Percentiles rank a stretch among this genome's conserved stretches.
Evolutionary conservation across 1,140 invertebrate species (phyloP).

Genomic region (Ectropis grisescens): DNA sequence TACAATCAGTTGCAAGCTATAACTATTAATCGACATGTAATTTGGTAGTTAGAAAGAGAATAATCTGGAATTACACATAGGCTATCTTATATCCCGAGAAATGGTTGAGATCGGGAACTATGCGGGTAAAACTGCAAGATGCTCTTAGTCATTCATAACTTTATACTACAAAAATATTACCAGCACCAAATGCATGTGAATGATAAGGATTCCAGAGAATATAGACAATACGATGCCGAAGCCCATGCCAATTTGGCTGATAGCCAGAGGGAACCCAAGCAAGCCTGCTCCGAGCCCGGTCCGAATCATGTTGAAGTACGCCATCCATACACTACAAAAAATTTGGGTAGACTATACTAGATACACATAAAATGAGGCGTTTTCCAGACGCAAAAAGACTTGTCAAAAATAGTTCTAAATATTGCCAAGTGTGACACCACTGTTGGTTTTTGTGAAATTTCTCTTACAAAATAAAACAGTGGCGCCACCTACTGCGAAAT

Average conservation of each 20-base stretch:
- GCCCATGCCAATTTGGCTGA: constrained; percentile 39
- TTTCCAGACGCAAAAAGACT: no score
- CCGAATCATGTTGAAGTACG: constrained; percentile 35
- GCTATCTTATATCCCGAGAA: no score
- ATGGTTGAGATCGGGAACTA: no score
- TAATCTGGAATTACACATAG: no score
- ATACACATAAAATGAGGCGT: neutral
- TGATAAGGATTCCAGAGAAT: constrained; percentile 21
- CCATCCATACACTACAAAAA: constrained; percentile 36
- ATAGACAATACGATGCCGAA: constrained; percentile 31
- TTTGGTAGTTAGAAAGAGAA: no score
- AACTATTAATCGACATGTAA: no score
- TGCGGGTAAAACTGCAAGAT: no score
- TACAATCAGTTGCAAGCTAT: no score
- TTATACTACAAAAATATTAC: no score
- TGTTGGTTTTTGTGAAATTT: neutral
- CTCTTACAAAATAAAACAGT: neutral
- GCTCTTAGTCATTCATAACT: no score
- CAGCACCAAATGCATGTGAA: constrained; percentile 32
- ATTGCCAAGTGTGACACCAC: no score
- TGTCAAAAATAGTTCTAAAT: no score
- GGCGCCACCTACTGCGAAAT: neutral
- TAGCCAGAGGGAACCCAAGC: constrained; percentile 31
- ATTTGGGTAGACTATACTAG: neutral
- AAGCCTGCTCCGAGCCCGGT: constrained; percentile 32